Evolutionary conservation across 2,113 vertebrate species (phyloP), one percentile per base, ranked within the genome.

Genomic region (Peromyscus polionotus): DNA sequence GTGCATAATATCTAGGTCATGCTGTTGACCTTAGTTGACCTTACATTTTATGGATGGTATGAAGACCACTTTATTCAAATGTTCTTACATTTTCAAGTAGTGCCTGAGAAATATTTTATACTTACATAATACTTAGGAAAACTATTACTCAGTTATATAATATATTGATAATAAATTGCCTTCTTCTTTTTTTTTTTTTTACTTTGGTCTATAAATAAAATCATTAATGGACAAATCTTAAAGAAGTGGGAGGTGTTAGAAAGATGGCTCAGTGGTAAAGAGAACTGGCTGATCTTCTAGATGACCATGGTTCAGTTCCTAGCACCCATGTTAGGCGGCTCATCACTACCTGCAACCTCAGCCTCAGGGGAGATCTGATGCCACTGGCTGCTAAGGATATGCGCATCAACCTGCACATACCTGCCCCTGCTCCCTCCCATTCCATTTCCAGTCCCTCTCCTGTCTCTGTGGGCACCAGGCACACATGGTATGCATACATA

Each of bases 161-260:
- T 17, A 57, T 13, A n/a, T 51, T 89, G 79, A 20, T n/a, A 72
- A 72, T 76, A 83, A 31, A 88, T 8, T 59, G 39, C 91, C 61
- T 8, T n/a, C 12, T 39, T n/a, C n/a, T n/a, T 4, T 57, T 4
- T 39, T 4, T 57, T 4, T 57, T 65, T 84, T 91, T 13, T 8
- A 87, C 9, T 85, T 90, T 94, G 68, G 45, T 33, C 65, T 36
- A 67, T 39, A 96, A 83, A 80, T 51, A 65, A 77, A 95, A 93
- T 48, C 26, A 84, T 39, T 83, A 24, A 12, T 63, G 26, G n/a
- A 63, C 12, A 63, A 63, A 63, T 84, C n/a, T 84, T 63, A 42
- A 42, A 42, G 81, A 84, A 84, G 14, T 80, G 31, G 4, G 77
- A 42, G n/a, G n/a, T 36, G 6, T 39, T 63, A 7, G n/a, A 84